Conservation (phyloP, 2,888 invertebrate genomes). For the Drosophila testacea region DNA sequence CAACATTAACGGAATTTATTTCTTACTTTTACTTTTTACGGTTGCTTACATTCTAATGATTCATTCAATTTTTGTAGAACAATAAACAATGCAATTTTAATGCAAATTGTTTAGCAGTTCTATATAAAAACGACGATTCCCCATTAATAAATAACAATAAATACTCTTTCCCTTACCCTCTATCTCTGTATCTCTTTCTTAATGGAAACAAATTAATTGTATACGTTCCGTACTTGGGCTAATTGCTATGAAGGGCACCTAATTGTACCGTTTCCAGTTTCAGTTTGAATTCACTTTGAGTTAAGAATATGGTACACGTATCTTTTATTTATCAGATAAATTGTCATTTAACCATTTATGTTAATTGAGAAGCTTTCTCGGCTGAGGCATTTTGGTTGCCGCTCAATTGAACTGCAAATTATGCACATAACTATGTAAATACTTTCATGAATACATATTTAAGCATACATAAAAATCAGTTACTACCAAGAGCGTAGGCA, state of each 20-base stretch:
- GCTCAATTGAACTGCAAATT: slow-evolving; percentile 51
- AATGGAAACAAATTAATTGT: slow-evolving; percentile 1
- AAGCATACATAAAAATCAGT: background rate
- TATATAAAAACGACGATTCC: slow-evolving; percentile 9
- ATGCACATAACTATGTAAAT: slow-evolving; percentile 49
- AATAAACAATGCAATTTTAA: background rate
- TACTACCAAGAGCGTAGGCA: background rate
- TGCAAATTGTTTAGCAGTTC: slow-evolving; percentile 1
- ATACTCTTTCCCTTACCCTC: too few species aligned
- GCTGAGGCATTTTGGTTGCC: slow-evolving; percentile 37
- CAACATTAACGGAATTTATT: background rate
- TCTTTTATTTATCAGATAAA: slow-evolving; percentile 61
- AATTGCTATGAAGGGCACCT: slow-evolving; percentile 46
- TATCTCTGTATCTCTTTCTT: background rate
- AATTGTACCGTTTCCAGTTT: slow-evolving; percentile 3
- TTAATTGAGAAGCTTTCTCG: slow-evolving; percentile 38
- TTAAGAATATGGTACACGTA: slow-evolving; percentile 13
- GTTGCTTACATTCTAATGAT: background rate
- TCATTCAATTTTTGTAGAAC: background rate
- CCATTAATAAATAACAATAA: background rate
- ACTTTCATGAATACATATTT: background rate
- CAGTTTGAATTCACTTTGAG: slow-evolving; percentile 5
- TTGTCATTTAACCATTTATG: slow-evolving; percentile 58
- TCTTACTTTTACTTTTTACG: background rate
- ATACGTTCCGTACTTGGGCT: slow-evolving; percentile 1